These are phyloP conservation scores for Tupiocoris notatus DNA, from an alignment of 2,888 invertebrate species.

Conservation along the genomic window DNA sequence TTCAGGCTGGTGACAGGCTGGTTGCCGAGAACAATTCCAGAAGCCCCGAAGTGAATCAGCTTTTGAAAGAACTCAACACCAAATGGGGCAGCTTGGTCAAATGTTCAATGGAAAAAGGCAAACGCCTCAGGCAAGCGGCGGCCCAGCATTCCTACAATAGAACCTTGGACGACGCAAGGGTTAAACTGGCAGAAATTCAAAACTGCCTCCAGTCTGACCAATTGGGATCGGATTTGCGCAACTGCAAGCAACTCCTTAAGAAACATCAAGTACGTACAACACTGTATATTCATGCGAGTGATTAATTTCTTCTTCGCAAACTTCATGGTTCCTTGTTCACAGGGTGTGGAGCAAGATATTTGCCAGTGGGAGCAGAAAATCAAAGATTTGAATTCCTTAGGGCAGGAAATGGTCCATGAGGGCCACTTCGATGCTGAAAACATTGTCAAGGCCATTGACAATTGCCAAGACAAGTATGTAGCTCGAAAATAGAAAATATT, in stretches of 20 bases:
- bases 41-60: conserved; percentile 66
- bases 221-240: conserved; percentile 83
- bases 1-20: conserved; percentile 65
- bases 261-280: conserved; percentile 70
- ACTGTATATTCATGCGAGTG: too few relatives aligned
- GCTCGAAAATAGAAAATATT: neutral
- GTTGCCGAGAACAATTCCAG: conserved; percentile 71
- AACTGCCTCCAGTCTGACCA: conserved; percentile 74
- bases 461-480: conserved; percentile 64
- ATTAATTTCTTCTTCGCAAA: too few relatives aligned
- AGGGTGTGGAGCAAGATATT: conserved; percentile 81
- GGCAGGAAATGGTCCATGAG: conserved; percentile 86
- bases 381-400: conserved; percentile 71
- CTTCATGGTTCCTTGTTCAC: conserved; percentile 32
- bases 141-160: conserved; percentile 73
- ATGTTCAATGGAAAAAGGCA: conserved; percentile 67
- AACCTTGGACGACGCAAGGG: conserved; percentile 84
- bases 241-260: conserved; percentile 85
- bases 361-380: conserved; percentile 79
- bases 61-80: conserved; percentile 68
- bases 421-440: conserved; percentile 92
- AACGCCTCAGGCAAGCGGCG: conserved; percentile 81
- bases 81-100: conserved; percentile 75
- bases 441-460: conserved; percentile 75
- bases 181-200: conserved; percentile 83